Base-by-base conservation (phyloP, 2,797 vertebrate genomes). In the Sebastes paucispinis region DNA sequence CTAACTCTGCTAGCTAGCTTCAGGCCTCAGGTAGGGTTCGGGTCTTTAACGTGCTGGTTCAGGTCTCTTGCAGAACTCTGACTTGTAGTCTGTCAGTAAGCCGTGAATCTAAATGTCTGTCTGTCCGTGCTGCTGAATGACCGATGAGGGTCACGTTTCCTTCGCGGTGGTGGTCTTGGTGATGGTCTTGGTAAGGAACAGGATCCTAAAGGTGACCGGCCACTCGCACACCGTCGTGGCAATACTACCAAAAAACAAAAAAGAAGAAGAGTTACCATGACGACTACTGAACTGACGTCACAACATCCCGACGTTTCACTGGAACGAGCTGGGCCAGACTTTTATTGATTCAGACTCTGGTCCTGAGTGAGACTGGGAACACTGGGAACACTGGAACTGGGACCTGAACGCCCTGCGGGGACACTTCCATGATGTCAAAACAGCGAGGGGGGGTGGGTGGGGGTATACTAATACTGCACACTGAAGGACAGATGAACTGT, bases 401-500 rank as follows among this genome's bases (percentile, higher is more conserved):
- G 60, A 79, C 14, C 66, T 85, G 32, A 34, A 34, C 8, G 9
- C 32, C 32, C 32, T 68, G 69, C 1, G 6, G 72, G 81, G 73
- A 78, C 67, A 9, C 76, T 34, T 34, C 79, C 78, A 85, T 87
- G 89, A 92, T 91, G 92, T 90, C 91, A 87, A 77, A 73, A 32
- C 31, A 1, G 36, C 39, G 58, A 14, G 13, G 43, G 24, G 25
- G 27, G 31, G 31, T 32, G 0, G 29, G 29, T 0, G 6, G 29
- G 29, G 29, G 29, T 2, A 27, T 29, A 6, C 34, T 9, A 0
- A 36, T 3, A 3, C 71, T 81, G 85, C 79, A 58, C 79, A 57
- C 4, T 34, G 67, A 75, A 22, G 55, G 77, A 69, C 68, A 50
- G 70, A 39, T 29, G 65, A 57, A 20, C 59, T 31, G 55, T 72